Base-by-base conservation (phyloP, 2,113 vertebrate genomes). In the Tragelaphus buxtoni region DNA sequence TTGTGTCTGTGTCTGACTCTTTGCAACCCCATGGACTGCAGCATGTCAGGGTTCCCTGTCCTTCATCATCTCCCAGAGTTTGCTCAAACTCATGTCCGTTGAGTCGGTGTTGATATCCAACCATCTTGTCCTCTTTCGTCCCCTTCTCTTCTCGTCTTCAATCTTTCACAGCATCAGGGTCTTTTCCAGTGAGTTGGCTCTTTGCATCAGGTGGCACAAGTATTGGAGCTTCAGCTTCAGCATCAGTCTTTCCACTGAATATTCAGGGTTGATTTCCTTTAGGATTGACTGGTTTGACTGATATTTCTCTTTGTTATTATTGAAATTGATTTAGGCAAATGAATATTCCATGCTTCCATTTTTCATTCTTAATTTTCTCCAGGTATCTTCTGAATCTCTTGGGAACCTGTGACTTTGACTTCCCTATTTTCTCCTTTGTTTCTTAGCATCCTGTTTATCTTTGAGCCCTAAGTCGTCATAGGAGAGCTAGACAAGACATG, bases 341-440 rank as follows among this genome's bases (percentile, higher is more conserved):
- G 45, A 0, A 81, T 96, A 87, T 94, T 96, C 51, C 9, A 56
- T 10, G 13, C 84, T 69, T 56, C 0, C 77, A 2, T 95, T 97
- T 96, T 93, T 61, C 11, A 6, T 89, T 97, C 53, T 82, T 82
- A 1, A 60, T 96, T 87, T 74, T 47, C 87, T 97, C 32, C 3
- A 79, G 22, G 2, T 82, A 56, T 77, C n/a, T 26, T 76, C 26
- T 65, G 93, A 65, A 53, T 39, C 79, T 89, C 47, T 58, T 95
- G 58, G 69, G 69, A 88, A 89, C n/a, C 82, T 58, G 88, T 1
- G 12, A 79, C 80, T 88, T 90, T 1, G 16, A 83, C 61, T 88
- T 90, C 9, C 39, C 53, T 56, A 30, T 79, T 87, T 95, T 91
- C 47, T 83, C 60, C 11, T 93, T 89, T 86, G 12, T 53, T 81